A percentile compares a stretch with the other conserved stretches of the same genome.
These are phyloP conservation scores for Mythimna impura DNA, from an alignment of 2,888 invertebrate species.

Conservation along the genomic window DNA sequence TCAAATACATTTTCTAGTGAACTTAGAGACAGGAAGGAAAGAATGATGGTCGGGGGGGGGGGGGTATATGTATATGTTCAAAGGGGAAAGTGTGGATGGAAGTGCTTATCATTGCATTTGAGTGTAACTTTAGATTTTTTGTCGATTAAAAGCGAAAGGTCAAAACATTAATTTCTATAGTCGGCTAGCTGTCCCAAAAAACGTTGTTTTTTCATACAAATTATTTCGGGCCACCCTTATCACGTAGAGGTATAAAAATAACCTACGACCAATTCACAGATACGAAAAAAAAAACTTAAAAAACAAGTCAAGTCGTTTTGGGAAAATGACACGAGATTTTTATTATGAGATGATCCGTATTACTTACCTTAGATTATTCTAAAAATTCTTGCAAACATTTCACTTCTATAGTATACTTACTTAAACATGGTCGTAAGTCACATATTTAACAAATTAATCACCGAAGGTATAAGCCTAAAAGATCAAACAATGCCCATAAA, in stretches of 20 bases:
- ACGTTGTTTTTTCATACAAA: too few relatives aligned
- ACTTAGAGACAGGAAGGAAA: conserved; percentile 19
- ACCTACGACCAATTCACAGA: too few relatives aligned
- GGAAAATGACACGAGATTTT: background rate
- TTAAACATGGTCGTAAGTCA: background rate
- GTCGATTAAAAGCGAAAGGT: conserved; percentile 4
- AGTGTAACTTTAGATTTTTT: conserved; percentile 4
- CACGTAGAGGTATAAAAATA: too few relatives aligned
- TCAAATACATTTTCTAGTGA: conserved; percentile 41
- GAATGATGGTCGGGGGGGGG: background rate
- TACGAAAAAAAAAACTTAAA: too few relatives aligned
- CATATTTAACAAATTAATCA: background rate
- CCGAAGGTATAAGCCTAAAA: background rate
- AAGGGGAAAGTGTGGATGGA: conserved; percentile 24
- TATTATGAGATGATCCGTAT: background rate
- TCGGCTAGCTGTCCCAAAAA: background rate
- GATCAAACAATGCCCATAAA: conserved; percentile 8
- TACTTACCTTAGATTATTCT: too few relatives aligned
- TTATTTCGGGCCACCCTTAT: too few relatives aligned
- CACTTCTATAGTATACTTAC: too few relatives aligned
- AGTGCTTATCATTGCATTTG: conserved; percentile 37
- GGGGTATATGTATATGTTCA: background rate
- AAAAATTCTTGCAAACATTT: background rate
- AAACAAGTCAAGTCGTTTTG: too few relatives aligned
- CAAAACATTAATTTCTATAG: background rate